Evolutionary conservation across 2,888 invertebrate genomes (phyloP), one percentile per base, ranked within the genome.

Genomic region (Hirtodrosophila histrioides): DNA sequence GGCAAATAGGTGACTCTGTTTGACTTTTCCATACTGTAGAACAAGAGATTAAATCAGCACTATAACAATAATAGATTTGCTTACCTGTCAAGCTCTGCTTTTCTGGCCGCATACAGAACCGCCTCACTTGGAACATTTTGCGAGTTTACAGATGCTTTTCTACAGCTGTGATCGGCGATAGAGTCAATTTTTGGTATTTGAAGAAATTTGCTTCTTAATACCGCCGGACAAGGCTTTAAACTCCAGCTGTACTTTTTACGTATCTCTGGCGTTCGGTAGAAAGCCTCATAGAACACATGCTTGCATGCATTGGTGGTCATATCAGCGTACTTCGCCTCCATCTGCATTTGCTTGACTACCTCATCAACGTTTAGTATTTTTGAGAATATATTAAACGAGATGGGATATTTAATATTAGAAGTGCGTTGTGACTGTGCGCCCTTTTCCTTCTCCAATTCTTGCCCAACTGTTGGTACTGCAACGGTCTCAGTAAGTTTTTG

Each of bases 351-450:
- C 5, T 12, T 17, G 0, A 75, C 65, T 7, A 75, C 37, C 8
- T 65, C 71, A 12, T 77, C 53, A 29, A 77, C 12, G 2, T 55
- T 6, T 1, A 77, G 9, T 3, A 63, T 5, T 0, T 60, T 57
- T 1, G 50, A 51, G 51, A 77, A 77, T 0, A 58, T 27, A 23
- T 17, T 45, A 10, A n/a, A 77, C 7, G 77, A 65, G 1, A 77
- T 10, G 0, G 75, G 76, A 12, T 57, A 73, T 1, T 4, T 7
- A 3, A 23, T 8, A 6, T 4, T 10, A 1, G 8, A 1, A 3
- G 4, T n/a, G 24, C 3, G 17, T n/a, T 8, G 23, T n/a, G n/a
- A 5, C 12, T 31, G 17, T 12, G 9, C 2, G 0, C 9, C 4
- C 7, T 31, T 3, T 10, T 3, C 8, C 3, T 10, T 2, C 7